Conservation (phyloP, 2,888 invertebrate species). For the Rhopalosiphum nymphaeae region DNA sequence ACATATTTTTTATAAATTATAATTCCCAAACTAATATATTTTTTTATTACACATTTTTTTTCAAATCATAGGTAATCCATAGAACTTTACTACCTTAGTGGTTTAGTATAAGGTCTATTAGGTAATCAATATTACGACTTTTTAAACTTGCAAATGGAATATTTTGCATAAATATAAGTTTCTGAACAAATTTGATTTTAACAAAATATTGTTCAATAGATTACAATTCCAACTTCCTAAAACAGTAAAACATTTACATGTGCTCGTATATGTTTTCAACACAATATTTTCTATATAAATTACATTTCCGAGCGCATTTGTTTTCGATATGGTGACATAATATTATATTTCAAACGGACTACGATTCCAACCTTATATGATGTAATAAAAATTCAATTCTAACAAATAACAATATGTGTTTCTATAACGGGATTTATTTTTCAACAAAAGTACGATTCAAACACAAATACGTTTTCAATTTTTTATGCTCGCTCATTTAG, state of each 20-base stretch:
- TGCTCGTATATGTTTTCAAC: not conserved
- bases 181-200: not conserved
- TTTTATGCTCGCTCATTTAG: not conserved
- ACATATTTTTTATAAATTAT: too few relatives aligned
- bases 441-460: not conserved
- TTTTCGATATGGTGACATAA: not conserved
- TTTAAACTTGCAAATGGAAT: not conserved
- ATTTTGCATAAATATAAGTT: not conserved
- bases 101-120: too few relatives aligned
- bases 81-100: too few relatives aligned
- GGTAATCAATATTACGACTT: too few relatives aligned
- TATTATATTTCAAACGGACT: not conserved
- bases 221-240: not conserved
- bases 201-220: not conserved
- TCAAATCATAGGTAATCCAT: too few relatives aligned
- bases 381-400: not conserved
- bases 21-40: too few relatives aligned
- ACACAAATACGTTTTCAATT: not conserved
- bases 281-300: not conserved
- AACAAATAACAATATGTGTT: not conserved
- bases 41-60: too few relatives aligned
- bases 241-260: not conserved
- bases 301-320: not conserved
- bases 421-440: not conserved
- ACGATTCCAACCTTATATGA: not conserved